Evolutionary conservation across 2,113 vertebrate species (phyloP).

Genomic region (Serilophus lunatus): DNA sequence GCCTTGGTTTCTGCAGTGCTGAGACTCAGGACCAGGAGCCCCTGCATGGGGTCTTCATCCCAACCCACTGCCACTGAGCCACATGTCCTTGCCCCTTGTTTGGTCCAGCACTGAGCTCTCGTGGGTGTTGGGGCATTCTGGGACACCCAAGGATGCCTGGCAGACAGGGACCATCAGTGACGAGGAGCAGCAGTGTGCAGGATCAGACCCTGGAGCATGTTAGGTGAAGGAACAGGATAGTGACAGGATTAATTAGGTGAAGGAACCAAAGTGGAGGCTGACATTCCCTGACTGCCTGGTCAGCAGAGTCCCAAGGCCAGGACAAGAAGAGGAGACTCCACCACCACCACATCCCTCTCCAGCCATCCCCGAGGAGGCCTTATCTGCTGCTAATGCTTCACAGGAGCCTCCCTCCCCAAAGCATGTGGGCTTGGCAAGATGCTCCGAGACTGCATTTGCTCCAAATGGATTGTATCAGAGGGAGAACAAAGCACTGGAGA

Average conservation of each 20-base stretch:
- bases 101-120: fast-evolving
- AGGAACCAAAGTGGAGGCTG: background rate
- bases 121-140: background rate
- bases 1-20: background rate
- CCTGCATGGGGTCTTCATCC: background rate
- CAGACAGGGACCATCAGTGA: fast-evolving
- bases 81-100: background rate
- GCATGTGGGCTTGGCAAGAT: slow-evolving; percentile 21
- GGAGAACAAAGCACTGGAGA: slow-evolving; percentile 49
- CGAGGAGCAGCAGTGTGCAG: background rate
- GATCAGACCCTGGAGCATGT: fast-evolving
- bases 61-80: background rate
- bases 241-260: background rate
- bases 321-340: background rate
- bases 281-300: fast-evolving
- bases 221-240: background rate
- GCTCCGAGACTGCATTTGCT: slow-evolving; percentile 43
- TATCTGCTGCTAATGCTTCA: slow-evolving; percentile 1
- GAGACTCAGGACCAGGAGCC: background rate
- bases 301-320: background rate
- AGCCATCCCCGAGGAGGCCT: background rate
- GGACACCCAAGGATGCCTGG: fast-evolving
- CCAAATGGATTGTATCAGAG: slow-evolving; percentile 48
- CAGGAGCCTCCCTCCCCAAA: slow-evolving; percentile 37
- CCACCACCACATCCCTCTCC: background rate